phyloP scores from a whole-genome alignment of 2,888 invertebrate genomes.

The Petrolisthes manimaculis region DNA sequence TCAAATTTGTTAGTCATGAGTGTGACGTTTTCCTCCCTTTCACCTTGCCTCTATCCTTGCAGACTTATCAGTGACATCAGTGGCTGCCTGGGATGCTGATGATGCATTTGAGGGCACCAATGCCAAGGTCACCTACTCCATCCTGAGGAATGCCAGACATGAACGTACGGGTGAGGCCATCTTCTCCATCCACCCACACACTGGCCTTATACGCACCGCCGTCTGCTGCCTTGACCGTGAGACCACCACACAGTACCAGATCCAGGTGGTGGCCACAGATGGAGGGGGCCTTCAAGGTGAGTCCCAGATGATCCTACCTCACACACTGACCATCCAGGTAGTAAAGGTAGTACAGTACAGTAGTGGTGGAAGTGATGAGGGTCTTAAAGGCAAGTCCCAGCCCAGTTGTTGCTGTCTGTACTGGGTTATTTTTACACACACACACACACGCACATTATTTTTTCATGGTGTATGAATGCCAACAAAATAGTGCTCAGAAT shows the following conservation, averaged over 20 bases:
- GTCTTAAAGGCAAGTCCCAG: too few relatives aligned
- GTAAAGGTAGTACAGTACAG: neutral
- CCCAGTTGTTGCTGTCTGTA: too few relatives aligned
- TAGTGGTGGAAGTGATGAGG: neutral
- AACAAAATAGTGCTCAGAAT: neutral
- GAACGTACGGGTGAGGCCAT: slow-evolving; percentile 32
- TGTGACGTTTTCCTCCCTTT: neutral
- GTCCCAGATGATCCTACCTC: neutral
- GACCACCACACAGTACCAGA: slow-evolving; percentile 32
- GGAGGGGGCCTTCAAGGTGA: slow-evolving; percentile 36
- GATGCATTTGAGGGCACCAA: slow-evolving; percentile 21
- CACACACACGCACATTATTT: too few relatives aligned
- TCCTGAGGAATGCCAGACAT: slow-evolving; percentile 24
- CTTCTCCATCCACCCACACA: slow-evolving; percentile 21
- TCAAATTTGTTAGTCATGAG: neutral
- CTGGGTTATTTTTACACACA: too few relatives aligned
- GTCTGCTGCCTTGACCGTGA: slow-evolving; percentile 34
- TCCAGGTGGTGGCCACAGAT: slow-evolving; percentile 38
- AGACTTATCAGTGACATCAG: slow-evolving; percentile 25
- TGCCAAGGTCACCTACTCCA: slow-evolving; percentile 34
- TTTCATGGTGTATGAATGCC: too few relatives aligned
- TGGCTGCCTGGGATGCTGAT: slow-evolving; percentile 36
- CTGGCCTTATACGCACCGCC: slow-evolving; percentile 29
- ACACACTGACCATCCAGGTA: neutral
- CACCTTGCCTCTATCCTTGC: neutral